Evolutionary conservation across 2,888 invertebrate species (phyloP), one percentile per base, ranked within the genome.

Genomic region (Graphium colonna): DNA sequence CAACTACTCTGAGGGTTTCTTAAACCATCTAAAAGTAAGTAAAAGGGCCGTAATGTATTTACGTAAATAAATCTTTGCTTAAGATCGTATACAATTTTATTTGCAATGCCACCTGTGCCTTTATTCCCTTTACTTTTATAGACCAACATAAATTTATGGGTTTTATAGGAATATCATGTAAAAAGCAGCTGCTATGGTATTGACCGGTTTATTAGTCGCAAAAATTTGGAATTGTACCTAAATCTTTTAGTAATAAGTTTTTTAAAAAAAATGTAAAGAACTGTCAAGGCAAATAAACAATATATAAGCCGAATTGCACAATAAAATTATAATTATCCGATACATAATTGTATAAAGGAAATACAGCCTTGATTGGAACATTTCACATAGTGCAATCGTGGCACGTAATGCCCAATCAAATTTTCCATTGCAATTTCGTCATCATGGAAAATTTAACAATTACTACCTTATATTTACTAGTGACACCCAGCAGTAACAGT

Each of bases 21-120:
- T n/a, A n/a, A n/a, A n/a, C n/a, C n/a, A n/a, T n/a, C n/a, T n/a
- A n/a, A n/a, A n/a, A n/a, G n/a, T n/a, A n/a, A n/a, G n/a, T n/a
- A 7, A 28, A 31, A 36, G 8, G 10, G n/a, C 15, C 21, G 38
- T 41, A 42, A 52, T 41, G 28, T 52, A 47, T 52, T 52, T 43
- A 38, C 42, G 48, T 41, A 48, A 52, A 48, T 48, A 52, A 52
- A 52, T 52, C 43, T 52, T 47, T 13, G 38, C 47, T 47, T 48
- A 39, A 48, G 52, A 52, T 48, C 48, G 52, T 46, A 38, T 31
- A 52, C 13, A 52, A 52, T 36, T 52, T 52, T 48, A 52, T 52
- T 52, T 28, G 12, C 5, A 0, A 2, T 38, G 42, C 28, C 52
- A 52, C 52, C 52, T 52, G 52, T 17, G 48, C 4, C 43, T 26